These are phyloP conservation scores for Drosophila varians DNA, from an alignment of 1,140 invertebrate genomes.

Conservation along the genomic window DNA sequence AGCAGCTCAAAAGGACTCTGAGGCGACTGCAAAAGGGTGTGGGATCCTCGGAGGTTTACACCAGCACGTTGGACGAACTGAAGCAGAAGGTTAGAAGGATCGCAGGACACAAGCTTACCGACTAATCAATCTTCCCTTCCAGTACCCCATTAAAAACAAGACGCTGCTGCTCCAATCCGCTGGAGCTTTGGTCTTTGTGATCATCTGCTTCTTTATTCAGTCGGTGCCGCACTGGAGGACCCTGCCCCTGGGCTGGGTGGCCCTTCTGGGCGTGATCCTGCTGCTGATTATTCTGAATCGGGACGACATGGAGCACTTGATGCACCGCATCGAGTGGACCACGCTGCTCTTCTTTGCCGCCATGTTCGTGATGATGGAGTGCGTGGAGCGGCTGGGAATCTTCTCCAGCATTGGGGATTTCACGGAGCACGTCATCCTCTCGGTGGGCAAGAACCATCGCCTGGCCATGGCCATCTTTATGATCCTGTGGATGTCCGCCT, in stretches of 20 bases:
- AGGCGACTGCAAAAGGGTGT: conserved; percentile 85
- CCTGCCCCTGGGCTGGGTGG: conserved; percentile 90
- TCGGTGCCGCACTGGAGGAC: conserved; percentile 86
- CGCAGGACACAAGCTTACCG: neutral
- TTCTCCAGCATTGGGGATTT: conserved; percentile 89
- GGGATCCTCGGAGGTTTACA: conserved; percentile 86
- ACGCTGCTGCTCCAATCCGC: conserved; percentile 87
- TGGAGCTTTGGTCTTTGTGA: conserved; percentile 87
- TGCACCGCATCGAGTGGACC: conserved; percentile 91
- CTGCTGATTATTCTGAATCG: conserved; percentile 87
- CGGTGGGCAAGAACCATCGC: conserved; percentile 86
- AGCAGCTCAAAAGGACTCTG: conserved; percentile 86
- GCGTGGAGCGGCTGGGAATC: conserved; percentile 88
- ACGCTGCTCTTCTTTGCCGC: conserved; percentile 92
- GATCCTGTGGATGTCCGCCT: conserved; percentile 90
- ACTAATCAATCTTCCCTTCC: neutral
- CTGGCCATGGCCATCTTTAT: conserved; percentile 89
- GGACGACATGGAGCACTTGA: conserved; percentile 88
- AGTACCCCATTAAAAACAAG: conserved; percentile 90
- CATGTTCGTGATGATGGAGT: conserved; percentile 93
- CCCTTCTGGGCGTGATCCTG: conserved; percentile 88
- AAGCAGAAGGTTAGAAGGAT: conserved; percentile 84
- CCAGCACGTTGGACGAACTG: conserved; percentile 87
- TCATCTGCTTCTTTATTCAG: conserved; percentile 89
- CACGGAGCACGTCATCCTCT: conserved; percentile 87